These are phyloP conservation scores for Pandemis corylana DNA, from an alignment of 2,888 invertebrate species.

Conservation along the genomic window DNA sequence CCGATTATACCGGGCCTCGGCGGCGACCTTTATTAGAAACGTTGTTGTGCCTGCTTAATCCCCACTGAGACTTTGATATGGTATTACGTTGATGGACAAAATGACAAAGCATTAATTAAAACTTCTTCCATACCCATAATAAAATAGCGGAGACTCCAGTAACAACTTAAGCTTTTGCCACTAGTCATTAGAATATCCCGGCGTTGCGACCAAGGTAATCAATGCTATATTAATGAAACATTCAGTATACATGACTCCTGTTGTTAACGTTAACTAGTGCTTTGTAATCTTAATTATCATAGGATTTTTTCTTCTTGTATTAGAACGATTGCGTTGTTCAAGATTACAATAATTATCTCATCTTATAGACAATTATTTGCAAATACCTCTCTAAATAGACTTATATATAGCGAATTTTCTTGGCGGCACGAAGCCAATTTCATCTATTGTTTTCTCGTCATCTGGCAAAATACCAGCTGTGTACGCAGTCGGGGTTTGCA, in stretches of 20 bases:
- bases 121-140: constrained; percentile 6
- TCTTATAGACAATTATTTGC: constrained; percentile 35
- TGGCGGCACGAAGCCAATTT: constrained; percentile 34
- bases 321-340: constrained; percentile 17
- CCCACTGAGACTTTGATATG: constrained; percentile 42
- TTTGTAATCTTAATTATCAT: background rate
- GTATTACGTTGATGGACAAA: constrained; percentile 46
- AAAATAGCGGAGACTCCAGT: background rate
- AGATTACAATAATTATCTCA: constrained; percentile 32
- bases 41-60: constrained; percentile 55
- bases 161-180: background rate
- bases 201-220: background rate
- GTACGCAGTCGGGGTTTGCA: constrained; percentile 24
- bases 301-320: background rate
- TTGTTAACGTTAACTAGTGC: background rate
- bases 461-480: constrained; percentile 40
- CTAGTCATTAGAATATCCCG: background rate
- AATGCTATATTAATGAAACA: background rate
- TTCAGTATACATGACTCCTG: constrained; percentile 1
- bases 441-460: constrained; percentile 37
- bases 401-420: constrained; percentile 15
- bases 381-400: constrained; percentile 19
- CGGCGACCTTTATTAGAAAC: constrained; percentile 57
- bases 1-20: constrained; percentile 61
- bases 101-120: constrained; percentile 27